These are phyloP conservation scores for Myotis pilosus DNA, from an alignment of 2,797 vertebrate species.

Conservation along the genomic window DNA sequence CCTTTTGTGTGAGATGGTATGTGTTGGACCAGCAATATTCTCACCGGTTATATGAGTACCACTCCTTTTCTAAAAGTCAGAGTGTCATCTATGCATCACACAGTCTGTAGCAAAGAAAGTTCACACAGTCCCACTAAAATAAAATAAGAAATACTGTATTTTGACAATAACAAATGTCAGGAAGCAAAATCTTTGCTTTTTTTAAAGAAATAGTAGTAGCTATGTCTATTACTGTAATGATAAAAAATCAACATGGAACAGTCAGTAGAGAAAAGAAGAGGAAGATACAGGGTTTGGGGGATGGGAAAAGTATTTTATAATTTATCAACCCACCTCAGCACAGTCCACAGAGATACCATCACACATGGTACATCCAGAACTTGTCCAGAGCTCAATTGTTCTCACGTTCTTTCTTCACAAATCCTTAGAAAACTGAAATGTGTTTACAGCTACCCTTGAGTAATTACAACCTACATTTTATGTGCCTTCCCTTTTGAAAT, in stretches of 20 bases:
- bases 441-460: neutral
- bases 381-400: neutral
- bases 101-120: neutral
- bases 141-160: neutral
- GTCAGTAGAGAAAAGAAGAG: neutral
- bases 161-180: neutral
- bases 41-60: neutral
- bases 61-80: neutral
- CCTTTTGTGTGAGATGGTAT: neutral
- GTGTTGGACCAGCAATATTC: neutral
- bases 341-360: neutral
- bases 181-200: neutral
- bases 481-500: constrained; percentile 50
- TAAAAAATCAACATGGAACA: neutral
- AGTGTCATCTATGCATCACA: neutral
- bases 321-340: neutral
- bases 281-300: neutral
- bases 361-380: neutral
- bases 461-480: constrained; percentile 44
- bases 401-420: neutral
- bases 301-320: neutral
- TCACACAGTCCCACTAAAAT: neutral
- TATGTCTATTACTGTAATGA: neutral
- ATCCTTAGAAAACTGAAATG: constrained; percentile 7
- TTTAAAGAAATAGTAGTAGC: neutral